These are phyloP conservation scores for Ptychobarbus kaznakovi DNA, from an alignment of 2,797 vertebrate genomes.

Conservation along the genomic window DNA sequence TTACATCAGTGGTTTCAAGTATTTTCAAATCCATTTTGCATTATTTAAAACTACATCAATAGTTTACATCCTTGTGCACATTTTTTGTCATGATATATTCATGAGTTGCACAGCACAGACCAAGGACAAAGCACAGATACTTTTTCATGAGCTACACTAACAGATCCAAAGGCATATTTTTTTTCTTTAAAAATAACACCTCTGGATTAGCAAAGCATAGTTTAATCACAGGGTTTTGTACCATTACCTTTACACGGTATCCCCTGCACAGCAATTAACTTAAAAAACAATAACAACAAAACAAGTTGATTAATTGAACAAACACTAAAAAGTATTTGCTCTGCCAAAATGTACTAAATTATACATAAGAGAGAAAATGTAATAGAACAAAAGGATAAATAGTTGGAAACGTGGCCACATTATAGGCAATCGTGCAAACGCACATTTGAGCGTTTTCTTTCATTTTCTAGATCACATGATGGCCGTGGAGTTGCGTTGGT, in stretches of 20 bases:
- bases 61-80: background rate
- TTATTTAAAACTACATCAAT: background rate
- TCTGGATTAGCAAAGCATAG: background rate
- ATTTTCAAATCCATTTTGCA: background rate
- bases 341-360: background rate
- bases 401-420: slow-evolving; percentile 52
- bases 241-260: background rate
- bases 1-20: background rate
- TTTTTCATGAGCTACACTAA: slow-evolving; percentile 1
- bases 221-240: slow-evolving; percentile 1
- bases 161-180: background rate
- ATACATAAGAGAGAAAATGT: slow-evolving; percentile 42
- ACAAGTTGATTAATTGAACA: slow-evolving; percentile 5
- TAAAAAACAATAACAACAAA: background rate
- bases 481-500: background rate
- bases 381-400: slow-evolving; percentile 61
- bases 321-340: slow-evolving; percentile 34
- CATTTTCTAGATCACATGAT: slow-evolving; percentile 63
- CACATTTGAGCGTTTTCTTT: slow-evolving; percentile 64
- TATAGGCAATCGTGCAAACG: slow-evolving; percentile 55
- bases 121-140: background rate
- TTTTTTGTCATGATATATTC: background rate
- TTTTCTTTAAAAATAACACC: background rate
- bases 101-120: background rate
- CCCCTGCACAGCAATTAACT: slow-evolving; percentile 12